Percentiles rank a stretch among this genome's conserved stretches.
phyloP scores from a whole-genome alignment of 1,140 invertebrate genomes.

The Heliconius hermathena region DNA sequence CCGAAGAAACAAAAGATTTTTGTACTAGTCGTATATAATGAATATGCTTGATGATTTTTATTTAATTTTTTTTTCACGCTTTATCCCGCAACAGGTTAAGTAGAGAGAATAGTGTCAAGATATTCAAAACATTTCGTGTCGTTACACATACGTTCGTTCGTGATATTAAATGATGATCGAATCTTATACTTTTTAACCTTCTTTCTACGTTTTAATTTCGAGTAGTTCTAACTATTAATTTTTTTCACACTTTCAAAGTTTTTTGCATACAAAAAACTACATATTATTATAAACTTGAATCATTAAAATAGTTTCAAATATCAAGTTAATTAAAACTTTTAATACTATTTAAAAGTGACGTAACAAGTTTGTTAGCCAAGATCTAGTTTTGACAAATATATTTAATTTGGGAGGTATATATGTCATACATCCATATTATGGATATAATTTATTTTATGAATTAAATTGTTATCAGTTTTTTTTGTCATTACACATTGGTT shows the following conservation, averaged over 20 bases:
- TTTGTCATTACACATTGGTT: not conserved
- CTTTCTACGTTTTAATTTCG: no score
- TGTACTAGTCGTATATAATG: not conserved
- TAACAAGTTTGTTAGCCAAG: constrained; percentile 3
- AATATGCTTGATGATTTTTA: not conserved
- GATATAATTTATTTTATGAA: not conserved
- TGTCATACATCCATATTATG: not conserved
- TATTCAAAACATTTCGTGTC: no score
- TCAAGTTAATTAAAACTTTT: constrained; percentile 6
- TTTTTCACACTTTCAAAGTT: not conserved
- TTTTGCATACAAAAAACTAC: not conserved
- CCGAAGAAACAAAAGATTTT: not conserved
- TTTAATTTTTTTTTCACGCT: not conserved
- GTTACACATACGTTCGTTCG: no score
- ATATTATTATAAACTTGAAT: not conserved
- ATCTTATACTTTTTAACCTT: no score
- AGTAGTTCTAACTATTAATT: not conserved
- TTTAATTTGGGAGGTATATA: not conserved
- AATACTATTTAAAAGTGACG: not conserved
- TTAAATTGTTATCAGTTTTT: constrained; percentile 2
- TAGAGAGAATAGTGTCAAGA: no score
- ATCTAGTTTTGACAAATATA: not conserved
- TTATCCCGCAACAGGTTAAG: not conserved
- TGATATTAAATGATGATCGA: no score
- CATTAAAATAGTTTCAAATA: not conserved